Base-by-base conservation (phyloP, 2,113 vertebrate genomes). In the Paradoxurus hermaphroditus region DNA sequence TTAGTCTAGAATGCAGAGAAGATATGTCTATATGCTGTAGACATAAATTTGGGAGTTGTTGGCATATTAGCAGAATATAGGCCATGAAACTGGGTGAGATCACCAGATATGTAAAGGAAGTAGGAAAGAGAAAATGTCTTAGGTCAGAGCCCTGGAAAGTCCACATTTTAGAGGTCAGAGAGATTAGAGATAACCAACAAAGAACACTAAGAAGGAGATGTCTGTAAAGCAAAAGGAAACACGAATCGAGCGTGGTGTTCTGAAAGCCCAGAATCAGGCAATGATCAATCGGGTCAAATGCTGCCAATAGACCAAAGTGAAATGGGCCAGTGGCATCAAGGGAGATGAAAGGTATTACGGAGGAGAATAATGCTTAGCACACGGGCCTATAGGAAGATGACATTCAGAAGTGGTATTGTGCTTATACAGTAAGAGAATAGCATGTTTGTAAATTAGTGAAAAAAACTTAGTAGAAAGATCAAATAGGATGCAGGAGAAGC, bases 21-120 rank as follows among this genome's bases (percentile, higher is more conserved):
- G 25, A 94, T 39, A 90, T 91, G n/a, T n/a, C n/a, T n/a, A 0
- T 10, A 5, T 25, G 8, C 46, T 72, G 5, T 7, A 70, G 87
- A 86, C 39, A 89, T 88, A 91, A 94, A 96, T 93, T 88, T 82
- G 44, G 18, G 65, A 91, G 51, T 14, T 86, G 49, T 53, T 79
- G 92, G 49, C 56, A 88, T 90, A 44, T 44, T 83, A 49, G 11
- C 36, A 97, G 90, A 86, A 96, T 97, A 95, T 97, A 95, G 85
- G 59, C 25, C 16, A 8, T 19, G 63, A 89, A 5, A 56, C 63
- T 85, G 11, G 68, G 83, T 96, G 79, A 96, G 41, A 90, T 95
- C 77, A 95, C 6, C 56, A 92, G 63, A 70, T 92, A 94, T 7
- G 15, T 23, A 90, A 95, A 4, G 31, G 19, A 92, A 4, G 0